Base-by-base conservation (phyloP, 2,888 invertebrate genomes). In the Osedax frankpressi region DNA sequence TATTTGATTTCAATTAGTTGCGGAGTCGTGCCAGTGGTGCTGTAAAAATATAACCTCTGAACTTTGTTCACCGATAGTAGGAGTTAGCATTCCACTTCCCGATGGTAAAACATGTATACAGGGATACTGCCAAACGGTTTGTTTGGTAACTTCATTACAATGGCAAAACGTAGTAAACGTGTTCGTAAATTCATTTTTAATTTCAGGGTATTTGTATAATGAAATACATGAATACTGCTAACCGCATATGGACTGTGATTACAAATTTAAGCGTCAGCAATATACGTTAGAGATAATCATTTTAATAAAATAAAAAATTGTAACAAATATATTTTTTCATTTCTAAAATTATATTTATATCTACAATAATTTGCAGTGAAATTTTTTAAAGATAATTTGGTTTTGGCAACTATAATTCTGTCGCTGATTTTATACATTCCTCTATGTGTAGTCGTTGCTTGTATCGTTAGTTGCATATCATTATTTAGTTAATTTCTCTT, bases 201-300 rank as follows among this genome's bases (percentile, higher is more conserved):
- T 71, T 63, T 1, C 84, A 94, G 92, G 95, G 95, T 6, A 88
- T 91, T 28, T 96, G 95, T 82, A 92, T 94, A 84, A 93, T 94
- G 85, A 93, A 93, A 0, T 91, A 93, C 75, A 93, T 93, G 83
- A 94, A 95, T 82, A 92, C 95, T 19, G 71, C 76, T 11, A 93
- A 94, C 84, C 88, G 95, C 30, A 93, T 96, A 85, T 96, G 95
- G 94, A 93, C 94, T 83, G 94, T 96, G 71, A 94, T 96, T 76
- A 94, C 95, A 85, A 93, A 94, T 81, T 93, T 94, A n/a, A 44
- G 62, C 44, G 71, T 71, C 28, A 30, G 29, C n/a, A 6, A 28
- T 19, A 29, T 69, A 11, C 30, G 69, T 70, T 27, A 72, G 62
- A 14, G 29, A 68, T 71, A 44, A 19, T 6, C 44, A 6, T 44